Evolutionary conservation across 2,888 invertebrate genomes (phyloP).

Genomic region (Drosophila neonasuta): DNA sequence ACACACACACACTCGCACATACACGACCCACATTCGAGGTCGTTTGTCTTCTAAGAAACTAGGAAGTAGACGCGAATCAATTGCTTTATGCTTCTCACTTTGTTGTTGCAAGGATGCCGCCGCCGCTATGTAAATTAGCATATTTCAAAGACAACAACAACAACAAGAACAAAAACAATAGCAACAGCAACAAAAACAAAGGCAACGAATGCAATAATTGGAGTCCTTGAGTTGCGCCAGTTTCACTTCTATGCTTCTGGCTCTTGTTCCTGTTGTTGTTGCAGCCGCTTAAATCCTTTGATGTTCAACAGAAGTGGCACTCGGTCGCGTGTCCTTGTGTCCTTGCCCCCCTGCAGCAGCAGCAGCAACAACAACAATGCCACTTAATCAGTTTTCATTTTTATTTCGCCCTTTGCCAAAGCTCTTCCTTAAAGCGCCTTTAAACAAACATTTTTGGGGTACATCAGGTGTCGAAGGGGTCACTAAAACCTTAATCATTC

Average conservation of each 20-base stretch:
- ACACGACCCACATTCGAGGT: constrained; percentile 50
- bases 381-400: constrained; percentile 61
- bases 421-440: constrained; percentile 24
- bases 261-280: constrained; percentile 42
- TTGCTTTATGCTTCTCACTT: constrained; percentile 43
- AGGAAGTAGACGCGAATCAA: constrained; percentile 76
- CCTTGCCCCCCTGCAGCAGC: constrained; percentile 27
- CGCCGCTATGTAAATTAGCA: constrained; percentile 69
- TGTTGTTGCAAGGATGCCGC: constrained; percentile 40
- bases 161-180: constrained; percentile 51
- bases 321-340: constrained; percentile 69
- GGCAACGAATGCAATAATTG: constrained; percentile 69
- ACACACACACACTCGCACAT: constrained; percentile 14
- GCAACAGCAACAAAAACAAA: constrained; percentile 43
- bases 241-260: constrained; percentile 62
- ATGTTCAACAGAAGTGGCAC: constrained; percentile 73
- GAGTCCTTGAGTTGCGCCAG: constrained; percentile 71
- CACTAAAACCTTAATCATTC: constrained; percentile 50
- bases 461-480: constrained; percentile 35
- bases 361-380: constrained; percentile 39
- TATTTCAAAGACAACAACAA: constrained; percentile 67
- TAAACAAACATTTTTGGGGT: constrained; percentile 29
- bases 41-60: constrained; percentile 39
- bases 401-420: neutral
- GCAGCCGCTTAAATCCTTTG: constrained; percentile 71